A percentile compares a stretch with the other conserved stretches of the same genome.
phyloP scores from a whole-genome alignment of 2,888 invertebrate genomes.

The Rapana venosa region DNA sequence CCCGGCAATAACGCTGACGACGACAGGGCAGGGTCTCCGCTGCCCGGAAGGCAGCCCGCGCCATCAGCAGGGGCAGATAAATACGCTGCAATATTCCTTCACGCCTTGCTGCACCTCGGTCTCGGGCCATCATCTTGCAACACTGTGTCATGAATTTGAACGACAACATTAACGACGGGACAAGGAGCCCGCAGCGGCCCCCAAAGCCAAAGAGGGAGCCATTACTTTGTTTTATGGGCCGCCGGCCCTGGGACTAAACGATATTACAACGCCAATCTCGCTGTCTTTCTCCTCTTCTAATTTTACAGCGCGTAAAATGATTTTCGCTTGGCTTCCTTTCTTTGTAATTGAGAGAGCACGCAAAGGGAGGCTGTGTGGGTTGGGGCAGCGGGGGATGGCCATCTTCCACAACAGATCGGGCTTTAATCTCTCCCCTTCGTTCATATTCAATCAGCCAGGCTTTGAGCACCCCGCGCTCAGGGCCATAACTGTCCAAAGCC shows the following conservation, averaged over 20 bases:
- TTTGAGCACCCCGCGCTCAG: conserved; percentile 36
- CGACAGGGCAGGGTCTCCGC: background rate
- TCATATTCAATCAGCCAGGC: conserved; percentile 45
- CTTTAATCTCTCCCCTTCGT: conserved; percentile 43
- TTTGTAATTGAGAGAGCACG: conserved; percentile 46
- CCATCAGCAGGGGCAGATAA: conserved; percentile 44
- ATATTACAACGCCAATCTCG: conserved; percentile 47
- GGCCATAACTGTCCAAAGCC: conserved; percentile 42
- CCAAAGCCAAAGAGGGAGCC: conserved; percentile 43
- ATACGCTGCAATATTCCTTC: conserved; percentile 42
- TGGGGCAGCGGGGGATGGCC: conserved; percentile 21
- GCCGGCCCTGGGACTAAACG: conserved; percentile 42
- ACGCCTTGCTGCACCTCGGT: conserved; percentile 37
- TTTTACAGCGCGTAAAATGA: conserved; percentile 47
- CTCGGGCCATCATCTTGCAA: conserved; percentile 39
- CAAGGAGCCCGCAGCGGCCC: conserved; percentile 40
- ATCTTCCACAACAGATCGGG: conserved; percentile 30
- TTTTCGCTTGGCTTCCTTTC: conserved; percentile 45
- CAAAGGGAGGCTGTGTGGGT: conserved; percentile 35
- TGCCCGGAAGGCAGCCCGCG: background rate
- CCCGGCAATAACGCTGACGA: background rate
- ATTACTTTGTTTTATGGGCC: conserved; percentile 47
- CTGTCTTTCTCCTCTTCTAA: conserved; percentile 44
- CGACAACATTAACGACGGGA: conserved; percentile 45
- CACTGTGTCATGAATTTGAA: conserved; percentile 44